phyloP scores from a whole-genome alignment of 2,888 invertebrate genomes.

The Ypsolopha scabrella region DNA sequence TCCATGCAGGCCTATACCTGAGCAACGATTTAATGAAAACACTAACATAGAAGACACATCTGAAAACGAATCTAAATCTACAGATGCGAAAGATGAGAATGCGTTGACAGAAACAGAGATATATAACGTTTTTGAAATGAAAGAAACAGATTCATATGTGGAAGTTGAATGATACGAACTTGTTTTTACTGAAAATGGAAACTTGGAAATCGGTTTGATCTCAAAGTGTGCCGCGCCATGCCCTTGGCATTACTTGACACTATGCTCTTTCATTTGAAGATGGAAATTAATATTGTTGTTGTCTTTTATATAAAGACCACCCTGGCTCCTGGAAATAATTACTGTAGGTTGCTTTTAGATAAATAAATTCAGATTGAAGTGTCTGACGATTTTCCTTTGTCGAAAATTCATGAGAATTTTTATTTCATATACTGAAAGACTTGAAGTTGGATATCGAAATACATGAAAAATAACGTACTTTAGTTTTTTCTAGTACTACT shows the following conservation, averaged over 20 bases:
- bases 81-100: not conserved
- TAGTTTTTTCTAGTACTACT: too few relatives aligned
- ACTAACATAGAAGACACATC: not conserved
- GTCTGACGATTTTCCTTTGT: too few relatives aligned
- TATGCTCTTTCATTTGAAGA: slow-evolving; percentile 3
- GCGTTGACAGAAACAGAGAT: not conserved
- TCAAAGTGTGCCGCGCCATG: slow-evolving; percentile 16
- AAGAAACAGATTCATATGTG: slow-evolving; percentile 20
- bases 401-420: too few relatives aligned
- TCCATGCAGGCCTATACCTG: slow-evolving; percentile 32
- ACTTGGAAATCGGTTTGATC: slow-evolving; percentile 51
- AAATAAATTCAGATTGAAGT: too few relatives aligned
- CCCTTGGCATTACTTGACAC: slow-evolving; percentile 53
- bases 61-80: not conserved
- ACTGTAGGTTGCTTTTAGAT: too few relatives aligned
- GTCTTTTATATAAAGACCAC: too few relatives aligned
- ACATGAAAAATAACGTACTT: too few relatives aligned
- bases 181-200: slow-evolving; percentile 67
- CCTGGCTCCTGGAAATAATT: too few relatives aligned
- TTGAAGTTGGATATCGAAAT: too few relatives aligned
- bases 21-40: not conserved
- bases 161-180: slow-evolving; percentile 32
- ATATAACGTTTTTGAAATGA: not conserved
- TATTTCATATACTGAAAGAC: too few relatives aligned
- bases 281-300: too few relatives aligned